phyloP scores from a whole-genome alignment of 2,888 invertebrate species.

The Caenorhabditis becei region DNA sequence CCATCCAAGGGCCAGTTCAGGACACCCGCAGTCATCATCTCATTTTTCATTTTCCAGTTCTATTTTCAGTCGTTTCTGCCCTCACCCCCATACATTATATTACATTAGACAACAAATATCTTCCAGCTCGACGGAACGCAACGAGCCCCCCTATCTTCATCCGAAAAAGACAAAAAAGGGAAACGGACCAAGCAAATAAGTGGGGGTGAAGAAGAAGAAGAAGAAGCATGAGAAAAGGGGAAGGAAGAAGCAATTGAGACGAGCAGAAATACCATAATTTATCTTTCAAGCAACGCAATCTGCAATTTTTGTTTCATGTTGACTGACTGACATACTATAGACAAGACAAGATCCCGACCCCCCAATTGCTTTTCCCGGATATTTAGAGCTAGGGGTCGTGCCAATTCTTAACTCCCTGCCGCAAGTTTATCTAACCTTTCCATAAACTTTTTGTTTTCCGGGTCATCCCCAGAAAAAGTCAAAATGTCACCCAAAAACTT shows the following conservation, averaged over 20 bases:
- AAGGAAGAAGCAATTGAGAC: constrained; percentile 31
- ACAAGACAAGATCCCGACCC: too few species aligned
- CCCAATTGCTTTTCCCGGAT: background rate
- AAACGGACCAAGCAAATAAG: constrained; percentile 3
- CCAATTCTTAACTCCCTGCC: background rate
- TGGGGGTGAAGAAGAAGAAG: background rate
- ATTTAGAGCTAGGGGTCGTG: too few species aligned
- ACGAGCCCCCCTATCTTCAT: background rate
- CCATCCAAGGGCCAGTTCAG: background rate
- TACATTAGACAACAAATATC: constrained; percentile 1
- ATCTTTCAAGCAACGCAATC: constrained; percentile 26
- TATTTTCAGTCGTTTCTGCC: background rate
- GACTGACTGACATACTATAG: too few species aligned
- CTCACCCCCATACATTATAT: too few species aligned
- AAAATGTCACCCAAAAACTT: background rate
- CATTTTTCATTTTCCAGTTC: background rate
- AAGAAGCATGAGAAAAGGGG: constrained; percentile 14
- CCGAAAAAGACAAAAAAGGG: constrained; percentile 11
- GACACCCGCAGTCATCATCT: too few species aligned
- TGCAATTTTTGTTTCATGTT: constrained; percentile 1
- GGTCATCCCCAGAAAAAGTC: background rate
- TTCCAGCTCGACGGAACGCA: background rate
- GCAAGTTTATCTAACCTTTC: background rate
- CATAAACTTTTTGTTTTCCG: background rate
- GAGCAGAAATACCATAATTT: constrained; percentile 51